These are phyloP conservation scores for Probosciger aterrimus DNA, from an alignment of 2,113 vertebrate species.

Conservation along the genomic window DNA sequence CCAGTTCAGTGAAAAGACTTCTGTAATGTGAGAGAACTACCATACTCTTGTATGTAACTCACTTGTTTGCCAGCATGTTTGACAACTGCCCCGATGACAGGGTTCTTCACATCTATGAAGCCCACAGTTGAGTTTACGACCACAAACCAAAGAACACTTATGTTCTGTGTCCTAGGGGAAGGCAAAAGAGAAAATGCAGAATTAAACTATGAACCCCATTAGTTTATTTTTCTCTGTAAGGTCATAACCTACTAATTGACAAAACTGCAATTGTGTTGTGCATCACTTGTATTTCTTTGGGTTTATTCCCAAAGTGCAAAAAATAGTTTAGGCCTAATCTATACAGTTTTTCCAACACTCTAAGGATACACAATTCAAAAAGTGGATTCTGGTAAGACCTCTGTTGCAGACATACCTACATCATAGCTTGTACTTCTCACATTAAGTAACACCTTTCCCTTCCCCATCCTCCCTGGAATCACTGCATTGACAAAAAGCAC, in stretches of 20 bases:
- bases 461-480: neutral
- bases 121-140: slow-evolving; percentile 95
- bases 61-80: slow-evolving; percentile 97
- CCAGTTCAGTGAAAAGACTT: neutral
- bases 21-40: neutral
- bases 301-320: too few species aligned
- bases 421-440: neutral
- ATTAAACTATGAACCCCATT: neutral
- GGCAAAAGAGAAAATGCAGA: neutral
- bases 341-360: neutral
- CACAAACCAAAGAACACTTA: slow-evolving; percentile 91
- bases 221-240: neutral
- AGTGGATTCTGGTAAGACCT: neutral
- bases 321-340: neutral
- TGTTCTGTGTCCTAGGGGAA: slow-evolving; percentile 83
- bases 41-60: slow-evolving; percentile 47
- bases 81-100: slow-evolving; percentile 95
- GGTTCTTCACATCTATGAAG: slow-evolving; percentile 95
- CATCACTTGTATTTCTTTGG: too few species aligned
- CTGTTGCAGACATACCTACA: neutral
- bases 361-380: neutral
- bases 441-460: neutral
- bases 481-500: neutral
- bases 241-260: neutral
- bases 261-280: too few species aligned